Conservation (phyloP, 2,113 vertebrate genomes). For the Ageneiosus marmoratus region DNA sequence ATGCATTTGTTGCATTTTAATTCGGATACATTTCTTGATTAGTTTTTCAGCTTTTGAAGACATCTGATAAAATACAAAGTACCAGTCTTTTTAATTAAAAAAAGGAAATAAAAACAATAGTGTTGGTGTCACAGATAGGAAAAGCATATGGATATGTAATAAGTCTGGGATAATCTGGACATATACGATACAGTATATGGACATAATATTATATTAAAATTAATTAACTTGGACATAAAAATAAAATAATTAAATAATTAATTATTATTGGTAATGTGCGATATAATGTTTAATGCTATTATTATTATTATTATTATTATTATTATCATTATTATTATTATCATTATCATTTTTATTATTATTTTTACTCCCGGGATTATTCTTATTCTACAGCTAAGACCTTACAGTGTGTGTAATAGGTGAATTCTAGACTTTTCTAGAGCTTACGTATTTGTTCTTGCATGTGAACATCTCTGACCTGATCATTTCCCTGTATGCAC, state of each 20-base stretch:
- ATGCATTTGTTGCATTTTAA: neutral
- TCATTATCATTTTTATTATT: neutral
- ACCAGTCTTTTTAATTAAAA: neutral
- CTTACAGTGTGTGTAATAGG: neutral
- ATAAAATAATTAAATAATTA: neutral
- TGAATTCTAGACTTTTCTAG: neutral
- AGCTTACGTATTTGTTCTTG: neutral
- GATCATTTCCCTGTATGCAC: constrained; percentile 27
- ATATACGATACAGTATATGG: neutral
- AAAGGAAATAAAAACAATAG: neutral
- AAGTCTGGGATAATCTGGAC: neutral
- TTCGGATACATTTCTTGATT: neutral
- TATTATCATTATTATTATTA: neutral
- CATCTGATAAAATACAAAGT: neutral
- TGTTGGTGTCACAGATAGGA: neutral
- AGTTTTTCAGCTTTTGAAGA: neutral
- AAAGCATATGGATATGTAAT: neutral
- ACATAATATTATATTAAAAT: neutral
- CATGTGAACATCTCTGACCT: neutral
- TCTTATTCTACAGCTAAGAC: neutral
- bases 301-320: neutral
- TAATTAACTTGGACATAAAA: neutral
- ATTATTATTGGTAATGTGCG: neutral
- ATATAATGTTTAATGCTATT: neutral
- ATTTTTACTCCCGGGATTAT: neutral